Conservation (phyloP, 2,797 vertebrate species). For the Ctenosaura bakeri region DNA sequence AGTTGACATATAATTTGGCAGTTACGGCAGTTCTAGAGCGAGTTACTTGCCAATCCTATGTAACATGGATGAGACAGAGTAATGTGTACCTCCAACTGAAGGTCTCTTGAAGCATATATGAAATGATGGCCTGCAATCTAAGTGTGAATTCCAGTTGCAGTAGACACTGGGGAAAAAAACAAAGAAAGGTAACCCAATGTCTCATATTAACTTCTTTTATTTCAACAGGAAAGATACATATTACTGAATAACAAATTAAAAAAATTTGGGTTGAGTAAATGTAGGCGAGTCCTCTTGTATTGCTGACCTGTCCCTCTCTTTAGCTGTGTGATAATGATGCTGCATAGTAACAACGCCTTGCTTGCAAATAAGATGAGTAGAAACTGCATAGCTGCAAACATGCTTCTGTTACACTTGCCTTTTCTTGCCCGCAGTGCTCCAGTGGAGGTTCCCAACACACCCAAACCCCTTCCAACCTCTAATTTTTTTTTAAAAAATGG, state of each 20-base stretch:
- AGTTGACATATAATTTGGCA: conserved; percentile 25
- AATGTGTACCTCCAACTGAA: conserved; percentile 25
- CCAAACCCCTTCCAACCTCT: too few species aligned
- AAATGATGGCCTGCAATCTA: conserved; percentile 12
- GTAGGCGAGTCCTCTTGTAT: not conserved
- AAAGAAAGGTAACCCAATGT: not conserved
- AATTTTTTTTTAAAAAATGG: too few species aligned
- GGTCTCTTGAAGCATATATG: not conserved
- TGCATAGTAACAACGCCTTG: too few species aligned
- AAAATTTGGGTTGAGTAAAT: not conserved
- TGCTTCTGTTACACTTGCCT: too few species aligned
- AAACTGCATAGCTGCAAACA: too few species aligned
- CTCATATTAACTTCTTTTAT: not conserved
- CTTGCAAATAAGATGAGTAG: too few species aligned
- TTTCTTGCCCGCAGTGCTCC: too few species aligned
- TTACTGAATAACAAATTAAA: conserved; percentile 29
- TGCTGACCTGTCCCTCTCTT: too few species aligned
- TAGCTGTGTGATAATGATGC: too few species aligned
- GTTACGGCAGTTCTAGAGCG: conserved; percentile 2
- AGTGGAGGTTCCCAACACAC: too few species aligned
- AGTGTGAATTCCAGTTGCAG: not conserved
- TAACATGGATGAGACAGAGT: not conserved
- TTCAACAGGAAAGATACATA: not conserved
- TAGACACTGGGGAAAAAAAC: not conserved
- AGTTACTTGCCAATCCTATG: not conserved